These are phyloP conservation scores for Littorina saxatilis DNA, from an alignment of 1,140 invertebrate species.

Conservation along the genomic window DNA sequence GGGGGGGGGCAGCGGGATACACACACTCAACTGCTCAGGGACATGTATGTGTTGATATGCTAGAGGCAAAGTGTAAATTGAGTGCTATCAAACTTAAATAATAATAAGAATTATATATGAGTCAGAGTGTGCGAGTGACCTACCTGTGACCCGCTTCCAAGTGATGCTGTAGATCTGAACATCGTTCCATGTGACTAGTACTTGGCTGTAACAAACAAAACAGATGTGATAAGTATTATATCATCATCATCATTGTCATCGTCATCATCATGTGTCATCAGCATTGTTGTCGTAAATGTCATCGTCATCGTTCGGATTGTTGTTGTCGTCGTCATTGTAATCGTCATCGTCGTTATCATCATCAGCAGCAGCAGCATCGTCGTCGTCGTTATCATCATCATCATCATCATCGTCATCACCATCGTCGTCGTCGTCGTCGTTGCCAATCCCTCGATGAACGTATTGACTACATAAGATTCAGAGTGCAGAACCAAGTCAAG, in stretches of 20 bases:
- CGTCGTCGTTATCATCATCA: neutral
- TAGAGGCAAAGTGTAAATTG: neutral
- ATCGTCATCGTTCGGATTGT: neutral
- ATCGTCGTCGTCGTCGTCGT: neutral
- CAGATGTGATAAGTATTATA: neutral
- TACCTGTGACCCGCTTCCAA: slow-evolving; percentile 32
- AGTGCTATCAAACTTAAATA: neutral
- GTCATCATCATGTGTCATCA: neutral
- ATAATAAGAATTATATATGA: too few relatives aligned
- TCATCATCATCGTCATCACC: neutral
- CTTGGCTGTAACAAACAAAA: slow-evolving; percentile 41
- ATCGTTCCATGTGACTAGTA: slow-evolving; percentile 49
- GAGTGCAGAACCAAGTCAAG: too few relatives aligned
- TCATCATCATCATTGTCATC: neutral
- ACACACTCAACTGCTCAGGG: too few relatives aligned
- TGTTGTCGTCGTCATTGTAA: neutral
- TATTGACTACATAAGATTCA: too few relatives aligned
- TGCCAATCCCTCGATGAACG: too few relatives aligned
- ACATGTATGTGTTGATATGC: too few relatives aligned
- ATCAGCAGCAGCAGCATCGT: too few relatives aligned
- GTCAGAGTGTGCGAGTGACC: neutral
- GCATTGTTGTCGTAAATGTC: neutral
- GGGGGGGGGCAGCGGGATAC: too few relatives aligned
- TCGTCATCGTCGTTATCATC: too few relatives aligned
- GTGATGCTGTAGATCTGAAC: slow-evolving; percentile 42